phyloP scores from a whole-genome alignment of 2,113 vertebrate species.

The Ageneiosus marmoratus region DNA sequence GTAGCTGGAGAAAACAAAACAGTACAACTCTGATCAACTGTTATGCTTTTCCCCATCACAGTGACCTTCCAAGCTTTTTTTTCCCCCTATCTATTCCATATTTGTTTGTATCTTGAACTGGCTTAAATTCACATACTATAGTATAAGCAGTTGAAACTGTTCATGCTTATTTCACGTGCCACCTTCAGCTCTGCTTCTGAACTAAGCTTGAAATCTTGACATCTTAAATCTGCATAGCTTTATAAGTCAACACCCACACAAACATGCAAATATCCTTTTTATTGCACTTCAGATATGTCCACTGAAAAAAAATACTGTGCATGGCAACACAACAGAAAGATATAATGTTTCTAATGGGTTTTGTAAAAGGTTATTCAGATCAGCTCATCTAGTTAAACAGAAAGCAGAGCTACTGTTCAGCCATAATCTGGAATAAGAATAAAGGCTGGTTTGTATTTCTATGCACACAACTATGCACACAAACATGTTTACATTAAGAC shows the following conservation, averaged over 20 bases:
- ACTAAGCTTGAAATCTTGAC: not conserved
- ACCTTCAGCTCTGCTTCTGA: not conserved
- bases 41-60: constrained; percentile 5
- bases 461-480: not conserved
- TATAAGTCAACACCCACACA: constrained; percentile 27
- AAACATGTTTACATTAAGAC: not conserved
- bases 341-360: not conserved
- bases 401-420: not conserved
- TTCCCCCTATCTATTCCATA: not conserved
- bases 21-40: constrained; percentile 20
- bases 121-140: not conserved
- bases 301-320: constrained; percentile 28
- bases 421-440: not conserved
- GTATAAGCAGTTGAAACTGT: not conserved
- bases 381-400: not conserved
- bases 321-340: constrained; percentile 7
- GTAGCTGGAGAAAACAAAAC: constrained; percentile 2
- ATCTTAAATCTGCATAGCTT: constrained; percentile 43
- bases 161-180: not conserved
- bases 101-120: constrained; percentile 1
- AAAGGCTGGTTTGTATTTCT: constrained; percentile 9
- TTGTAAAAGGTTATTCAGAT: constrained; percentile 6
- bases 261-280: constrained; percentile 29
- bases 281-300: constrained; percentile 27
- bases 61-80: not conserved